Evolutionary conservation across 2,888 invertebrate genomes (phyloP).

Genomic region (Syritta pipiens): DNA sequence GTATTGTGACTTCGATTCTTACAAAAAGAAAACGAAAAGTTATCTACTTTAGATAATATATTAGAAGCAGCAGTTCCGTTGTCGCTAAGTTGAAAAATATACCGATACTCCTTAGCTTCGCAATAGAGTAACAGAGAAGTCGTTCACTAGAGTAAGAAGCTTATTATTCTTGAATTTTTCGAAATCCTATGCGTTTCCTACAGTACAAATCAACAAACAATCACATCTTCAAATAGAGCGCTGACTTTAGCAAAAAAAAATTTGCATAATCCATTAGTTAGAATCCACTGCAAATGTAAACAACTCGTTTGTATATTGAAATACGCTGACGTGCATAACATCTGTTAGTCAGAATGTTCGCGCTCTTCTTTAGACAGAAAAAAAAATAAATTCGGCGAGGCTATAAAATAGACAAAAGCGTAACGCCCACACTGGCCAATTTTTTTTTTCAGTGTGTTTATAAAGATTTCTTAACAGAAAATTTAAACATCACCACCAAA

Average conservation of each 20-base stretch:
- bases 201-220: slow-evolving; percentile 5
- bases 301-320: neutral
- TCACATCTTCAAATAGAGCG: slow-evolving; percentile 8
- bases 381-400: slow-evolving; percentile 6
- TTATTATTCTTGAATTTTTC: too few relatives aligned
- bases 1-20: too few relatives aligned
- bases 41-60: too few relatives aligned
- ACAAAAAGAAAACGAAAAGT: too few relatives aligned
- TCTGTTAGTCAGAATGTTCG: slow-evolving; percentile 6
- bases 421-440: slow-evolving; percentile 38
- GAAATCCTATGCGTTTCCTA: too few relatives aligned
- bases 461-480: too few relatives aligned
- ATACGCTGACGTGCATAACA: neutral
- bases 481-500: slow-evolving; percentile 14
- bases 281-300: slow-evolving; percentile 15
- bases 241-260: neutral
- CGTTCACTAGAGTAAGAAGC: too few relatives aligned
- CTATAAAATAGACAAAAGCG: neutral
- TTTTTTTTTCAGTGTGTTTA: too few relatives aligned
- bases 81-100: too few relatives aligned
- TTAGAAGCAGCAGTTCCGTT: too few relatives aligned
- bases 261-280: slow-evolving; percentile 14
- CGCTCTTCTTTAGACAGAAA: neutral
- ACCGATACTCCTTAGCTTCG: too few relatives aligned
- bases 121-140: too few relatives aligned